Evolutionary conservation across 2,797 vertebrate genomes (phyloP).

Genomic region (Gobio occitaniae): DNA sequence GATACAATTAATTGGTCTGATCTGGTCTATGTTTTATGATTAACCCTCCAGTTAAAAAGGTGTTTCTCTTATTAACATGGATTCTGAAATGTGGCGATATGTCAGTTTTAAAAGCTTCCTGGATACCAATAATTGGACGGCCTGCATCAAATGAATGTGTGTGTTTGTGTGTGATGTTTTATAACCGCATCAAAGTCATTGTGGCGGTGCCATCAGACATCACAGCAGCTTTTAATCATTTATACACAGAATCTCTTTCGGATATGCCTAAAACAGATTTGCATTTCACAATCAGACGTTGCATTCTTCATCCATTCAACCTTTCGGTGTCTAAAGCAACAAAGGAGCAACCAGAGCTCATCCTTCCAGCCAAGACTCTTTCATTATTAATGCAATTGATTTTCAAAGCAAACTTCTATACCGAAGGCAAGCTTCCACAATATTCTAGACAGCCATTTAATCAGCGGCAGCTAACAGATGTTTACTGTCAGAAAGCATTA

Average conservation of each 20-base stretch:
- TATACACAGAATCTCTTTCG: not conserved
- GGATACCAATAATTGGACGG: not conserved
- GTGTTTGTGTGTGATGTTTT: constrained; percentile 14
- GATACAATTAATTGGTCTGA: not conserved
- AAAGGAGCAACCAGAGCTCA: not conserved
- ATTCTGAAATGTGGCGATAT: not conserved
- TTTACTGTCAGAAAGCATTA: constrained; percentile 14
- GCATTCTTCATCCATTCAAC: constrained; percentile 16
- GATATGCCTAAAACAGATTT: constrained; percentile 8
- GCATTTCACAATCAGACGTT: constrained; percentile 36
- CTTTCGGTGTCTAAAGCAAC: not conserved
- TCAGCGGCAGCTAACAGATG: not conserved
- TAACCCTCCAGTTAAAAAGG: not conserved
- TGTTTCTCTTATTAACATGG: not conserved
- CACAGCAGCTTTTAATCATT: constrained; percentile 38
- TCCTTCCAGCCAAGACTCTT: constrained; percentile 22
- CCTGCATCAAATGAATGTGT: constrained; percentile 16
- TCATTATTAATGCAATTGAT: constrained; percentile 49
- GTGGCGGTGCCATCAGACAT: constrained; percentile 12
- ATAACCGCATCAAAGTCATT: constrained; percentile 24
- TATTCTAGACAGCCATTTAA: constrained; percentile 3
- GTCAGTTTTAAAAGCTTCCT: constrained; percentile 20
- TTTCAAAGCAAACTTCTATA: constrained; percentile 8
- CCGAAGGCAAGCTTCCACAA: not conserved
- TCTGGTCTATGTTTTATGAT: not conserved